Base-by-base conservation (phyloP, 1,140 invertebrate genomes). In the Epicauta chinensis region DNA sequence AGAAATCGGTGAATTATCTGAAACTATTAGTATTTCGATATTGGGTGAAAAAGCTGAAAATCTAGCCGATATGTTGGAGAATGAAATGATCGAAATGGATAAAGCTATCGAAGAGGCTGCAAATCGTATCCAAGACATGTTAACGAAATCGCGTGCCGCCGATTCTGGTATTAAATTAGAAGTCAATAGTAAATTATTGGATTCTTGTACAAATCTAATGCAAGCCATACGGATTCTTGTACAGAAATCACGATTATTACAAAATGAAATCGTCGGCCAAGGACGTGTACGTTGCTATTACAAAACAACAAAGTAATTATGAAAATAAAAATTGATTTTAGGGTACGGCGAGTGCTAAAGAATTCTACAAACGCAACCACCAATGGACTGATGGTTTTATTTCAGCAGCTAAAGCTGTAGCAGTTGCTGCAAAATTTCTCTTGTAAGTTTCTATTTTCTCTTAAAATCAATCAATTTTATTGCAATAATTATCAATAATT, bases 311-410 rank as follows among this genome's bases (percentile, higher is more conserved):
- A 16, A 31, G 7, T 41, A 40, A 31, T 41, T 35, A 12, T 2
- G 2, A 12, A 11, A 34, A 17, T 46, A 3, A 42, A 31, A 14
- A 16, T n/a, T 40, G 41, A 46, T 23, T 57, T 41, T 53, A 86
- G 85, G 86, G 89, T 10, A 84, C 86, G 17, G 81, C 84, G 2
- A 86, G 86, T 16, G 84, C 83, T 1, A 88, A 91, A 76, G 96
- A 99, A 66, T 98, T 99, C 75, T 99, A 99, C 72, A 94, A 97
- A 70, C 77, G 93, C 60, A 98, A 99, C 73, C 94, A 97, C 71
- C 87, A 96, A 67, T 99, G 96, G 96, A 97, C 95, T 0, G 94
- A 99, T 74, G 97, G 97, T 7, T 78, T 99, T 11, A 91, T 99
- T 58, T 98, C 97, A 23, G 97, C 97, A 13, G 93, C 96, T 0